Conservation (phyloP, 30 jellyfish, hydroid and myxozoan genomes). For the Pseudorhiza aurosa region DNA sequence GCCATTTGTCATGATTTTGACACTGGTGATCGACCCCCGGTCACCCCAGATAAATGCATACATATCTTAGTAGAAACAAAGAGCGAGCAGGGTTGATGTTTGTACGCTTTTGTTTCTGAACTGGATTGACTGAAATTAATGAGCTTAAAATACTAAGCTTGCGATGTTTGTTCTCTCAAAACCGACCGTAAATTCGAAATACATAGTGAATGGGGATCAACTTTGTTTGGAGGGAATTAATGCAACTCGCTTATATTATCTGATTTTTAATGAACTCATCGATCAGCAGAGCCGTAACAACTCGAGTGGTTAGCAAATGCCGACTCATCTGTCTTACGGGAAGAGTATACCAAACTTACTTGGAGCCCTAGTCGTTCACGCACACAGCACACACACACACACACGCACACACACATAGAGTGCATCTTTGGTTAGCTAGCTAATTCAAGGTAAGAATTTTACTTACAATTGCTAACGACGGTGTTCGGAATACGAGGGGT, state of each 20-base stretch:
- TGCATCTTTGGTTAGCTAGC: too few species aligned
- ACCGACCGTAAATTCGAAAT: conserved; percentile 41
- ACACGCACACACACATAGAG: too few species aligned
- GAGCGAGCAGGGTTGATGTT: conserved; percentile 30
- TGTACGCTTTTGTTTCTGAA: conserved; percentile 32
- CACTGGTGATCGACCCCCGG: conserved; percentile 37
- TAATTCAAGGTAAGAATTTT: too few species aligned
- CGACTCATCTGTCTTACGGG: too few species aligned
- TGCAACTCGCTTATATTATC: not conserved
- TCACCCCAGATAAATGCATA: not conserved
- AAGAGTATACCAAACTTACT: too few species aligned
- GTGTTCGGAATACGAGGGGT: too few species aligned
- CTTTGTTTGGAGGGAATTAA: conserved; percentile 17
- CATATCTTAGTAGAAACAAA: not conserved
- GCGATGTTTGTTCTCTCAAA: conserved; percentile 50
- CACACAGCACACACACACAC: too few species aligned
- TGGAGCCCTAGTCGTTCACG: too few species aligned
- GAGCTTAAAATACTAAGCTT: conserved; percentile 49
- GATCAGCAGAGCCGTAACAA: not conserved
- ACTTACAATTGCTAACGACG: too few species aligned
- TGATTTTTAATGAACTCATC: conserved; percentile 1
- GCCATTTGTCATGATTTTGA: conserved; percentile 31
- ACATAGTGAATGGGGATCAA: conserved; percentile 9
- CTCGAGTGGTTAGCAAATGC: not conserved
- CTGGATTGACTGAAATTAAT: conserved; percentile 76